Evolutionary conservation across 2,888 invertebrate species (phyloP).

Genomic region (Lasioglossum leucozonium): DNA sequence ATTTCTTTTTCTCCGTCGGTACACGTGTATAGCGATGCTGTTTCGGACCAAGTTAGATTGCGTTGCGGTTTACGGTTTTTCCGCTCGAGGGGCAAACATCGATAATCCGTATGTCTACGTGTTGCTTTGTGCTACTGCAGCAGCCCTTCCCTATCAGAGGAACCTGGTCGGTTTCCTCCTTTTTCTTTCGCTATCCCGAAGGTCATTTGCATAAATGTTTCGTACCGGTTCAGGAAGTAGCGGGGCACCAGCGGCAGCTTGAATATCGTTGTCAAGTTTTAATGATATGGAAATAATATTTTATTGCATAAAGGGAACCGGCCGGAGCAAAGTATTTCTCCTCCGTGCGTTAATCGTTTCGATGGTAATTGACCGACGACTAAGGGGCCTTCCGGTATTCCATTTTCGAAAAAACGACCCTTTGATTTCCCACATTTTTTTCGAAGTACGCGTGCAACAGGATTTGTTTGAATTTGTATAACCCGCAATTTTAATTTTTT

Average conservation of each 20-base stretch:
- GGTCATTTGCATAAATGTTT: slow-evolving; percentile 44
- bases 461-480: neutral
- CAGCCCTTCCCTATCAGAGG: neutral
- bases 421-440: neutral
- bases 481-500: too few relatives aligned
- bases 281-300: slow-evolving; percentile 52
- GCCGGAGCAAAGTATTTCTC: neutral
- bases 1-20: slow-evolving; percentile 59
- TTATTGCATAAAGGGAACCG: slow-evolving; percentile 29
- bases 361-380: slow-evolving; percentile 1
- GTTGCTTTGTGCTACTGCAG: slow-evolving; percentile 31
- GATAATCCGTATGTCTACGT: slow-evolving; percentile 55
- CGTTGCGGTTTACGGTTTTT: slow-evolving; percentile 69
- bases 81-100: slow-evolving; percentile 48
- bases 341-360: slow-evolving; percentile 18
- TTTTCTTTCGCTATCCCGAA: neutral
- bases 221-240: neutral
- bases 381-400: neutral
- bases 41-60: slow-evolving; percentile 70
- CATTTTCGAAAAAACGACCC: neutral
- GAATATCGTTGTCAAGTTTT: slow-evolving; percentile 38
- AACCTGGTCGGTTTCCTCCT: neutral
- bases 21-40: slow-evolving; percentile 12
- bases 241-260: neutral
- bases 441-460: neutral